phyloP scores from a whole-genome alignment of 2,113 vertebrate genomes.

The Calypte anna region DNA sequence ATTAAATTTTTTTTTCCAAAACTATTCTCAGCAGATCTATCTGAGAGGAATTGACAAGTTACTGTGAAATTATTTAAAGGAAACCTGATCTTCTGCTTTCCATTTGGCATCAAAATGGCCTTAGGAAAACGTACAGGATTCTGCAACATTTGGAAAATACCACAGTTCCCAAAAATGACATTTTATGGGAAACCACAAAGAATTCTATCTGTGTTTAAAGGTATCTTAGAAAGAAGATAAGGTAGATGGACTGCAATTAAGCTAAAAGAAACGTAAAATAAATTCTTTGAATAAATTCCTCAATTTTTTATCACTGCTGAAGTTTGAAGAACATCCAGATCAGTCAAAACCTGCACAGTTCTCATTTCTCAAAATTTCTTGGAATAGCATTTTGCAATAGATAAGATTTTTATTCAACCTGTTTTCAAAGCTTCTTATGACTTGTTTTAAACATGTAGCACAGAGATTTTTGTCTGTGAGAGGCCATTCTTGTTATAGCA shows the following conservation, averaged over 20 bases:
- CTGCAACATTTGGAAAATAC: neutral
- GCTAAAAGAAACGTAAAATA: neutral
- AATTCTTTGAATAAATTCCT: neutral
- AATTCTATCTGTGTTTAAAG: slow-evolving; percentile 12
- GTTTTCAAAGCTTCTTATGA: neutral
- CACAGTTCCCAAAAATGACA: neutral
- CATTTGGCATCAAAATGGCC: neutral
- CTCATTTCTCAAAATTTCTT: neutral
- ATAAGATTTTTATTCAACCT: neutral
- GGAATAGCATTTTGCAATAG: neutral
- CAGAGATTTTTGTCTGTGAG: neutral
- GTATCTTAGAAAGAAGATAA: slow-evolving; percentile 1
- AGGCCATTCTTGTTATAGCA: neutral
- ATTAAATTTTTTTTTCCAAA: slow-evolving; percentile 7
- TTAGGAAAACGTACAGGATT: neutral
- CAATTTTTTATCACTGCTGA: neutral
- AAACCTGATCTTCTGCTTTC: neutral
- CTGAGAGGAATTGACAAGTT: neutral
- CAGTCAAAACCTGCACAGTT: neutral
- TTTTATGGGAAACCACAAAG: slow-evolving; percentile 32
- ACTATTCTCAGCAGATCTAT: neutral
- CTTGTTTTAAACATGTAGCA: neutral
- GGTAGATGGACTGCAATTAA: slow-evolving; percentile 10
- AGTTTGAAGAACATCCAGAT: neutral
- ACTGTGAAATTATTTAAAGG: neutral